phyloP scores from a whole-genome alignment of 2,797 vertebrate genomes.

The Chaetophractus vellerosus region DNA sequence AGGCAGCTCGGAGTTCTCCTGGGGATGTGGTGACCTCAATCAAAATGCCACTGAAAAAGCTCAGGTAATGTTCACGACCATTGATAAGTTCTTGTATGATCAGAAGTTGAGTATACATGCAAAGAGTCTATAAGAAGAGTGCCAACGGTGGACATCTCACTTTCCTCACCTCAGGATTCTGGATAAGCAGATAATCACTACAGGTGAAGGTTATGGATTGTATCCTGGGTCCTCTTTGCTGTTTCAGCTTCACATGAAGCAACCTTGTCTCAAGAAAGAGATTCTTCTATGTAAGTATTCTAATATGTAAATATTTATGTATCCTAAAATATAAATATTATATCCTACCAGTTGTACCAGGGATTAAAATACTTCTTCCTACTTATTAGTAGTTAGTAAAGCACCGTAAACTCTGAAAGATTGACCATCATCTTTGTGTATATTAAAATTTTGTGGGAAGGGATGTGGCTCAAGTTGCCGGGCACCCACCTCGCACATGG shows the following conservation, averaged over 20 bases:
- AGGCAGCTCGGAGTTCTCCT: constrained; percentile 97
- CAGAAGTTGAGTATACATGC: constrained; percentile 91
- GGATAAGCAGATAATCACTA: constrained; percentile 94
- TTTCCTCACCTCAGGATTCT: constrained; percentile 97
- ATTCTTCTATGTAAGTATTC: constrained; percentile 93
- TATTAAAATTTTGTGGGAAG: neutral
- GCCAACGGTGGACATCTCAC: constrained; percentile 94
- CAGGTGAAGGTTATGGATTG: constrained; percentile 95
- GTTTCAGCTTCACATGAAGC: constrained; percentile 82
- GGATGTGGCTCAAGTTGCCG: too few relatives aligned
- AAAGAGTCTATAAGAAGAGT: constrained; percentile 94
- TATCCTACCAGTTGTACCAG: neutral
- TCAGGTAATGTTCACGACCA: constrained; percentile 96
- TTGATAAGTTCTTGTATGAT: constrained; percentile 97
- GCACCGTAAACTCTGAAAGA: too few relatives aligned
- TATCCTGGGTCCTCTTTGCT: constrained; percentile 90
- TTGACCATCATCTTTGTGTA: neutral
- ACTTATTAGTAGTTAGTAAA: constrained; percentile 37
- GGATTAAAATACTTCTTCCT: constrained; percentile 48
- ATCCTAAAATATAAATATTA: neutral
- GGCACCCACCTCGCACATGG: too few relatives aligned
- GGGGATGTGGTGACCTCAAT: constrained; percentile 98
- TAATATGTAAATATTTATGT: constrained; percentile 10
- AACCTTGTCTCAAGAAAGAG: constrained; percentile 87
- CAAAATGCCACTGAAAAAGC: constrained; percentile 96